Percentiles rank a stretch among this genome's conserved stretches.
phyloP scores from a whole-genome alignment of 2,113 vertebrate species.

The Pyxicephalus adspersus region DNA sequence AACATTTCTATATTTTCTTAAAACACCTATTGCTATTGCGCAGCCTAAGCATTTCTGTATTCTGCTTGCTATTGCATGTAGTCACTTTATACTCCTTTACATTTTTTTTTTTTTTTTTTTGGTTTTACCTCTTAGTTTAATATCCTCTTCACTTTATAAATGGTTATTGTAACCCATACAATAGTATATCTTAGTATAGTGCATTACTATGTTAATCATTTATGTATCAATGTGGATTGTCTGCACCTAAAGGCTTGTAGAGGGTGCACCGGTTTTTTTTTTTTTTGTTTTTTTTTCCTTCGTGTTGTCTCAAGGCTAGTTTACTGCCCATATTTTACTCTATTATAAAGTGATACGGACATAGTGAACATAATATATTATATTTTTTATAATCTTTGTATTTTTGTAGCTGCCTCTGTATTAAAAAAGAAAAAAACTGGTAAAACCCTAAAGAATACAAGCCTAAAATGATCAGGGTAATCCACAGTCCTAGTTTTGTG shows the following conservation, averaged over 20 bases:
- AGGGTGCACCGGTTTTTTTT: constrained; percentile 62
- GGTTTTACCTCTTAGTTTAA: constrained; percentile 71
- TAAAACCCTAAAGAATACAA: constrained; percentile 67
- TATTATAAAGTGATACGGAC: constrained; percentile 67
- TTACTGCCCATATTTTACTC: constrained; percentile 64
- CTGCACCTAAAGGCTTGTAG: constrained; percentile 66
- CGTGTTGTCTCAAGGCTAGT: constrained; percentile 61
- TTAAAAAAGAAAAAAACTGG: constrained; percentile 72
- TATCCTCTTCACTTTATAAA: constrained; percentile 78
- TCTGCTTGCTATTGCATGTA: constrained; percentile 84
- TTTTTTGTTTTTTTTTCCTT: constrained; percentile 14
- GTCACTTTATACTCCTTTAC: constrained; percentile 86
- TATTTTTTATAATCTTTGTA: constrained; percentile 79
- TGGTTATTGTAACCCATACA: constrained; percentile 73
- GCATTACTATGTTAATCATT: constrained; percentile 71
- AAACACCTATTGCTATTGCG: constrained; percentile 66
- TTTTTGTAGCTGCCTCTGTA: constrained; percentile 79
- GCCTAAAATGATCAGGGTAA: constrained; percentile 70
- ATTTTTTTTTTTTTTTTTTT: constrained; percentile 67
- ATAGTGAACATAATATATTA: constrained; percentile 75
- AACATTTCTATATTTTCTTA: constrained; percentile 63
- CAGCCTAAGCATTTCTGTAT: constrained; percentile 76
- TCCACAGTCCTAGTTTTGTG: constrained; percentile 72
- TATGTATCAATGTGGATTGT: constrained; percentile 72
- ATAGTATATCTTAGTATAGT: constrained; percentile 73